Evolutionary conservation across 2,113 vertebrate species (phyloP).

Genomic region (Corvus hawaiiensis): DNA sequence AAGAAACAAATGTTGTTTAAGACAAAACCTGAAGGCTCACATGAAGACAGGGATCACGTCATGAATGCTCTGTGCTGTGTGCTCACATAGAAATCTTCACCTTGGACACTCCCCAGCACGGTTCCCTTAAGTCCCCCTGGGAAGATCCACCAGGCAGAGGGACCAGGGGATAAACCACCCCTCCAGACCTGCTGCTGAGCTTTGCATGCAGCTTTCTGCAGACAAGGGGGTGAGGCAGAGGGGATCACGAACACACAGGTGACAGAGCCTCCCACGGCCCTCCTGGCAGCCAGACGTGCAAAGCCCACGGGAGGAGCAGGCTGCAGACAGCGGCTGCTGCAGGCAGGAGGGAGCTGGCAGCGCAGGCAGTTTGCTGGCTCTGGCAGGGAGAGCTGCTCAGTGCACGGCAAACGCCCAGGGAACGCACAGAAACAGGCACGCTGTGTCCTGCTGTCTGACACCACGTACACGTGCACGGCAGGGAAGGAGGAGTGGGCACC

Average conservation of each 20-base stretch:
- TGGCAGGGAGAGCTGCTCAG: neutral
- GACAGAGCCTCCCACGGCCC: neutral
- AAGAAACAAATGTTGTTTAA: neutral
- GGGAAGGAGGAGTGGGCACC: neutral
- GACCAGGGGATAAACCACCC: neutral
- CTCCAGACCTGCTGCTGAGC: neutral
- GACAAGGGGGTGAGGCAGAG: neutral
- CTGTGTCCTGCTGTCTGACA: neutral
- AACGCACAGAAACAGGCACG: neutral
- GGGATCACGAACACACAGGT: fast-evolving
- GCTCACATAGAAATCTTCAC: neutral
- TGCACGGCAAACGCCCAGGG: neutral
- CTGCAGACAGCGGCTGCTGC: neutral
- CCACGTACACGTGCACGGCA: fast-evolving
- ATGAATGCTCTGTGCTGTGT: fast-evolving
- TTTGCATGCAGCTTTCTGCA: neutral
- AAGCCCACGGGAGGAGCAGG: neutral
- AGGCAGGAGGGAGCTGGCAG: neutral
- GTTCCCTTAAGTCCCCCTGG: neutral
- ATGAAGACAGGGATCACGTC: neutral
- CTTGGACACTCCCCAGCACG: neutral
- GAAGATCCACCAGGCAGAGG: neutral
- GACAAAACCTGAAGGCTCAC: neutral
- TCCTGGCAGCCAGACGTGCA: fast-evolving
- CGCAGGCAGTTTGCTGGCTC: neutral